phyloP scores from a whole-genome alignment of 2,797 vertebrate genomes.

The Rhabdomys pumilio region DNA sequence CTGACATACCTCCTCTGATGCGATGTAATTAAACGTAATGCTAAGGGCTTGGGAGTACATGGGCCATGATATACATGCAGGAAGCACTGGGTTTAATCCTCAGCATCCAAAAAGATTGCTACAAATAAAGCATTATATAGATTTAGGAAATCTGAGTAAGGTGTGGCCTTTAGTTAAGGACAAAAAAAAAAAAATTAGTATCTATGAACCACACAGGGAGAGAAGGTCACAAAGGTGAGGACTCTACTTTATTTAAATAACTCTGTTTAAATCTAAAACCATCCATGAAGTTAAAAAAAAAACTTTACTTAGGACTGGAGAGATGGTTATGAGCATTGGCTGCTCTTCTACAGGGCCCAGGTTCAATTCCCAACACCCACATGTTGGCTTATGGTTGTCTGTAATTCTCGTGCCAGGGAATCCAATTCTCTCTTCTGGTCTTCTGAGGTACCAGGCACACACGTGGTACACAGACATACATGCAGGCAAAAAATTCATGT shows the following conservation, averaged over 20 bases:
- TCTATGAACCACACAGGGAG: background rate
- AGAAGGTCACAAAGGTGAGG: background rate
- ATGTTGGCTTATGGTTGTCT: background rate
- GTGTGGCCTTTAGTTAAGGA: background rate
- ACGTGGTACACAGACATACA: background rate
- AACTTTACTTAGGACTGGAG: background rate
- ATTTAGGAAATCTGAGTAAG: background rate
- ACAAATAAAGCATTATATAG: background rate
- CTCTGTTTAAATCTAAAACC: conserved; percentile 49
- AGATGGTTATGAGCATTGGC: background rate
- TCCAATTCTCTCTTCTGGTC: background rate
- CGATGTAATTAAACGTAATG: background rate
- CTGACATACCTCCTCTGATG: background rate
- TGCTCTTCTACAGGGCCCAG: background rate
- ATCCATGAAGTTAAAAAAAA: conserved; percentile 7
- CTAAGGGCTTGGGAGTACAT: background rate
- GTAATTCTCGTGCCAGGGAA: background rate
- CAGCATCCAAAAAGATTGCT: background rate
- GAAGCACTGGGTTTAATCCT: background rate
- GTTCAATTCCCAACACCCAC: background rate
- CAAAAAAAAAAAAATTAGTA: background rate
- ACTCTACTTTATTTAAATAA: background rate
- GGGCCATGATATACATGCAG: background rate
- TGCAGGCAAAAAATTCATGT: background rate
- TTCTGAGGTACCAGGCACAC: background rate